A percentile compares a stretch with the other conserved stretches of the same genome.
These are phyloP conservation scores for Pangasius larnaudii DNA, from an alignment of 2,797 vertebrate genomes.

Conservation along the genomic window DNA sequence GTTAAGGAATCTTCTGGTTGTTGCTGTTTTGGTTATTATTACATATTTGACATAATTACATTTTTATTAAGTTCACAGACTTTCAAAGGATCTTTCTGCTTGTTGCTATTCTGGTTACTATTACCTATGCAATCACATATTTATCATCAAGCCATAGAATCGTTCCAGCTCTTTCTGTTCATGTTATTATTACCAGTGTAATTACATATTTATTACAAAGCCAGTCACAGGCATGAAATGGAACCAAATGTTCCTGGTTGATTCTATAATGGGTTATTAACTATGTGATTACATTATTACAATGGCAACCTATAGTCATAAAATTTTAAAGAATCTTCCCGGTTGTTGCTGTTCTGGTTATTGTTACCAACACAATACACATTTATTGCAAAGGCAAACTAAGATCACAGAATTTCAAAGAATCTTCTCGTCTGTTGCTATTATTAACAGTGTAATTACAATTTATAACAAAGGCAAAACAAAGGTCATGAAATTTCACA, in stretches of 20 bases:
- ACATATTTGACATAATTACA: not conserved
- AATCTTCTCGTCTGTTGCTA: not conserved
- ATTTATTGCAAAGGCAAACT: not conserved
- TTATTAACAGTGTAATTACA: not conserved
- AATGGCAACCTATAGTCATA: not conserved
- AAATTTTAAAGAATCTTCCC: not conserved
- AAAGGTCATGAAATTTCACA: not conserved
- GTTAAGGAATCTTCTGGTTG: not conserved
- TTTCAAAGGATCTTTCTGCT: not conserved
- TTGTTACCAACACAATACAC: not conserved
- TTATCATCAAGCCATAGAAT: not conserved
- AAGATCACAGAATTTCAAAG: not conserved
- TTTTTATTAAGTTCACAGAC: not conserved
- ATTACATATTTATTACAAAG: not conserved
- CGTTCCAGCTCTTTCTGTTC: not conserved
- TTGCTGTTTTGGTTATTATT: not conserved
- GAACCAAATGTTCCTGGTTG: not conserved
- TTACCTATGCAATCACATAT: not conserved
- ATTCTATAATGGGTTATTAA: not conserved
- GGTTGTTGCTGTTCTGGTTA: not conserved
- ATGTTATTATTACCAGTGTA: not conserved
- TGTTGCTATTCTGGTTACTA: not conserved
- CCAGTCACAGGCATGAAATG: not conserved
- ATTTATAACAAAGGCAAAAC: not conserved
- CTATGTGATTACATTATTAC: not conserved